phyloP scores from a whole-genome alignment of 37 sponge, comb jelly and placozoan genomes.

The Aphrocallistes beatrix region DNA sequence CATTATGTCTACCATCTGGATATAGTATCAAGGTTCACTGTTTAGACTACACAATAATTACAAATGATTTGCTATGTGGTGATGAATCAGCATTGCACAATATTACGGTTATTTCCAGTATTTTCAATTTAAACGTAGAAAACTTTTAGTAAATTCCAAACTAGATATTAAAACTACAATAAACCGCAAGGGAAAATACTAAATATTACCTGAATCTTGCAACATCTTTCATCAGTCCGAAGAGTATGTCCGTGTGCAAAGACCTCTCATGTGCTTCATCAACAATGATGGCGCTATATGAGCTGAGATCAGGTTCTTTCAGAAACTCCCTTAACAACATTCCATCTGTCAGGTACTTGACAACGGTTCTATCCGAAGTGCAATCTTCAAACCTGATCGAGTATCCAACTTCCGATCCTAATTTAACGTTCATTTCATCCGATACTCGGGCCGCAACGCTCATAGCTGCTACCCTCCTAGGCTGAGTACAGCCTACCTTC shows the following conservation, averaged over 20 bases:
- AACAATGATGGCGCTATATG: conserved; percentile 74
- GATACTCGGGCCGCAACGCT: conserved; percentile 98
- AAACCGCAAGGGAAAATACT: too few relatives aligned
- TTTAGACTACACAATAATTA: too few relatives aligned
- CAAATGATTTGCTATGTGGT: too few relatives aligned
- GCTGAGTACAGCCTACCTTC: conserved; percentile 82
- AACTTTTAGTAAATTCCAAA: too few relatives aligned
- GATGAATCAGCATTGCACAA: too few relatives aligned
- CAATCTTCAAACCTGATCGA: conserved; percentile 98
- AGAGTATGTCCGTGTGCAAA: conserved; percentile 92
- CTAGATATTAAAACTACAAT: too few relatives aligned
- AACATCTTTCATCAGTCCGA: conserved; percentile 97
- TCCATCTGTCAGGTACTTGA: conserved; percentile 99
- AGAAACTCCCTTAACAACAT: conserved; percentile 98
- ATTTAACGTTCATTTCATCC: conserved; percentile 84
- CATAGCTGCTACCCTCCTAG: conserved; percentile 97
- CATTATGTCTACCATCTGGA: too few relatives aligned
- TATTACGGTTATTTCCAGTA: too few relatives aligned
- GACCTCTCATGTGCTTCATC: conserved; percentile 99
- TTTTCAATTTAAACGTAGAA: too few relatives aligned
- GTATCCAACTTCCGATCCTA: conserved; percentile 97
- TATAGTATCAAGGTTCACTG: too few relatives aligned
- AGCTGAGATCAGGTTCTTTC: conserved; percentile 84
- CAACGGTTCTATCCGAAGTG: conserved; percentile 85
- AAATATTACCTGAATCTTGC: conserved; percentile 69